phyloP scores from a whole-genome alignment of 2,797 vertebrate genomes.

The Vireo griseus region DNA sequence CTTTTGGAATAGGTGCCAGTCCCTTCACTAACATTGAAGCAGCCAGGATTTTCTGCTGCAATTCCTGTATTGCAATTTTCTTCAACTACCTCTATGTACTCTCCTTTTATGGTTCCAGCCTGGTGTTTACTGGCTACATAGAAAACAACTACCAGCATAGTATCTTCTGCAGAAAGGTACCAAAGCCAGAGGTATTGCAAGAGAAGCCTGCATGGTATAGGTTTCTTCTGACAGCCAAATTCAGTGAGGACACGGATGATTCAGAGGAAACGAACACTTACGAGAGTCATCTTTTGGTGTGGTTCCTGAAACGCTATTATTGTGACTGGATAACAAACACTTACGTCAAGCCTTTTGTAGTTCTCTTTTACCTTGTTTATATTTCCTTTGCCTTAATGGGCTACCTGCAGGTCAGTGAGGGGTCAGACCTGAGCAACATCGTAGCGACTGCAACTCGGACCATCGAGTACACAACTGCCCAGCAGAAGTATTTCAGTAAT shows the following conservation, averaged over 20 bases:
- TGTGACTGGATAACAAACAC: constrained; percentile 99
- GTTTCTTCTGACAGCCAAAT: constrained; percentile 94
- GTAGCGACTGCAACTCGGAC: constrained; percentile 95
- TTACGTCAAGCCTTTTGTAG: constrained; percentile 98
- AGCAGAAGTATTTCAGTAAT: constrained; percentile 97
- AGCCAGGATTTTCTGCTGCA: constrained; percentile 96
- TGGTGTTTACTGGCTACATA: constrained; percentile 97
- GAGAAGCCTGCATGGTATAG: constrained; percentile 95
- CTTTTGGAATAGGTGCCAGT: constrained; percentile 95
- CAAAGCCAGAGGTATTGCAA: constrained; percentile 89
- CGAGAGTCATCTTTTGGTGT: constrained; percentile 93
- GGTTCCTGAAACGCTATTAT: constrained; percentile 95
- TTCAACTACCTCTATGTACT: constrained; percentile 98
- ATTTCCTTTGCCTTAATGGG: constrained; percentile 99
- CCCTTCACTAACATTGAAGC: constrained; percentile 99
- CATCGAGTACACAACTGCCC: constrained; percentile 90
- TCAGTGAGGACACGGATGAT: constrained; percentile 86
- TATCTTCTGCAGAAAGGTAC: constrained; percentile 94
- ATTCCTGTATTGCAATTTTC: constrained; percentile 89
- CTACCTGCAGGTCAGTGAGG: constrained; percentile 94
- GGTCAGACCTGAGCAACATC: constrained; percentile 93
- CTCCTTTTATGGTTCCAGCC: constrained; percentile 96
- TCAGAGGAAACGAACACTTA: constrained; percentile 85
- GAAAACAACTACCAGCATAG: constrained; percentile 98
- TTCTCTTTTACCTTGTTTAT: constrained; percentile 98